These are phyloP conservation scores for Unio pictorum DNA, from an alignment of 2,888 invertebrate genomes.

Conservation along the genomic window DNA sequence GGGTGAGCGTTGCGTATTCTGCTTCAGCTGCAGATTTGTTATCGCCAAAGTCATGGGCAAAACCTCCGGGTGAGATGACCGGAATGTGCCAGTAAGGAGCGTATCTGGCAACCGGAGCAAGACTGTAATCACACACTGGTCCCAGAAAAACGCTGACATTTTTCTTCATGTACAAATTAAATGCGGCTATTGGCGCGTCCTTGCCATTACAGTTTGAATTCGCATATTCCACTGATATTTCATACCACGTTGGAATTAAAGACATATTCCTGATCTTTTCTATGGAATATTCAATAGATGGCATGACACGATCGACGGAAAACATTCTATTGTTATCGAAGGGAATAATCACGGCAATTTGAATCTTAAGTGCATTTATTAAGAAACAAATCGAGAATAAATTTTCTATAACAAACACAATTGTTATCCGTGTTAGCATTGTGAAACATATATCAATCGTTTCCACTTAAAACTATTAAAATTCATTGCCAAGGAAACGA, in stretches of 20 bases:
- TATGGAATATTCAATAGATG: constrained; percentile 50
- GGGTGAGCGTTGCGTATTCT: constrained; percentile 46
- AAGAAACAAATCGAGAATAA: too few relatives aligned
- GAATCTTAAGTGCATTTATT: too few relatives aligned
- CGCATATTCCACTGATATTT: constrained; percentile 37
- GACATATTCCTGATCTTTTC: constrained; percentile 27
- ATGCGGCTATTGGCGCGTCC: constrained; percentile 58
- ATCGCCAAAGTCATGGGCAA: constrained; percentile 64
- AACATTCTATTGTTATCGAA: constrained; percentile 32
- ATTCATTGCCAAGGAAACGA: too few relatives aligned
- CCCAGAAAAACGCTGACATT: constrained; percentile 61
- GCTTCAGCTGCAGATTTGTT: constrained; percentile 32
- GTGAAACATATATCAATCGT: too few relatives aligned
- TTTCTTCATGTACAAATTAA: constrained; percentile 52
- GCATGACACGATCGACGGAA: constrained; percentile 42
- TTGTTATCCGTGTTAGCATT: too few relatives aligned
- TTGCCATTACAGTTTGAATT: constrained; percentile 58
- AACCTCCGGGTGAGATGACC: constrained; percentile 80
- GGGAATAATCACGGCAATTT: constrained; percentile 26
- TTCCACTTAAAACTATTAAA: too few relatives aligned
- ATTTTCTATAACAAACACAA: too few relatives aligned
- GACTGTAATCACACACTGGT: constrained; percentile 76
- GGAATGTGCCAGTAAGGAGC: constrained; percentile 94
- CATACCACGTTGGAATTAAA: constrained; percentile 24
- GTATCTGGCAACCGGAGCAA: constrained; percentile 90